Evolutionary conservation across 2,797 vertebrate species (phyloP).

Genomic region (Macropodus opercularis): DNA sequence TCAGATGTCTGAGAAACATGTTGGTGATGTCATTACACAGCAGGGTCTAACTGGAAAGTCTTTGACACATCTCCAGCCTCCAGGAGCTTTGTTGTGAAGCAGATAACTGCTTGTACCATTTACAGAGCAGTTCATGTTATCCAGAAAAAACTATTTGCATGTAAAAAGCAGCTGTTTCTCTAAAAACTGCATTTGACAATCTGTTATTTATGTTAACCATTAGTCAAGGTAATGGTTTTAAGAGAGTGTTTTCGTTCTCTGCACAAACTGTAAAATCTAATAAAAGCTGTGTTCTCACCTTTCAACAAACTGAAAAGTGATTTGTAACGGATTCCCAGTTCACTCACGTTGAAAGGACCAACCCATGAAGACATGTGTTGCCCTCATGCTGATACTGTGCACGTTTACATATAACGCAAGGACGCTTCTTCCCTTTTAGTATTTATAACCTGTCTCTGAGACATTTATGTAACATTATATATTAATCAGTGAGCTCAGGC

Average conservation of each 20-base stretch:
- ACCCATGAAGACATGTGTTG: too few species aligned
- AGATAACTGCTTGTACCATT: constrained; percentile 17
- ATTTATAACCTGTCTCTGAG: too few species aligned
- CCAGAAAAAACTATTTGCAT: not conserved
- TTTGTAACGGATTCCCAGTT: not conserved
- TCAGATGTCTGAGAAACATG: constrained; percentile 20
- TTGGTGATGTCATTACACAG: not conserved
- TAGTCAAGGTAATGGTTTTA: constrained; percentile 46
- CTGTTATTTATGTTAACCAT: constrained; percentile 61
- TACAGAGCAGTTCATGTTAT: not conserved
- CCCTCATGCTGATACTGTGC: too few species aligned
- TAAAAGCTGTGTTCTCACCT: constrained; percentile 15
- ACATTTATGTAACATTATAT: not conserved
- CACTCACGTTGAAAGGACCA: too few species aligned
- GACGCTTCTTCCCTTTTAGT: too few species aligned
- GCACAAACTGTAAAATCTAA: constrained; percentile 10
- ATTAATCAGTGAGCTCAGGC: too few species aligned
- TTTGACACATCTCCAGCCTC: not conserved
- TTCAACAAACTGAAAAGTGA: not conserved
- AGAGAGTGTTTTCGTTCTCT: constrained; percentile 1
- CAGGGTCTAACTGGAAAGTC: constrained; percentile 24
- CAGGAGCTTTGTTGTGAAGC: not conserved
- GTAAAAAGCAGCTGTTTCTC: not conserved
- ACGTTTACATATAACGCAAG: too few species aligned
- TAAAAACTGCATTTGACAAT: too few species aligned